Percentiles rank a stretch among this genome's conserved stretches.
phyloP scores from a whole-genome alignment of 2,113 vertebrate genomes.

The Cygnus atratus region DNA sequence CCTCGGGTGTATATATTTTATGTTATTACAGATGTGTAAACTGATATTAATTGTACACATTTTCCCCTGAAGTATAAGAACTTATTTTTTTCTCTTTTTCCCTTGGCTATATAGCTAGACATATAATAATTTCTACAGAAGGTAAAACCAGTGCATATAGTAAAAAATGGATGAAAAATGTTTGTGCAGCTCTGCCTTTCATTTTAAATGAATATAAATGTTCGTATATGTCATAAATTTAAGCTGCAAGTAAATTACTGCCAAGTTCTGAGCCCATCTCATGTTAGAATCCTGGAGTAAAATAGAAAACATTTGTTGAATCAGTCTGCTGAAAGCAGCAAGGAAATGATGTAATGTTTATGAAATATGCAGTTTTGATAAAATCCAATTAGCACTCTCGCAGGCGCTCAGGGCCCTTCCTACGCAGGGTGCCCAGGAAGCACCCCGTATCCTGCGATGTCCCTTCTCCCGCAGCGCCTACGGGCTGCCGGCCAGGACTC shows the following conservation, averaged over 20 bases:
- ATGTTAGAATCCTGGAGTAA: slow-evolving; percentile 48
- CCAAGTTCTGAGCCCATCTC: slow-evolving; percentile 63
- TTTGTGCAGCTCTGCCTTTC: slow-evolving; percentile 62
- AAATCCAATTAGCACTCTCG: slow-evolving; percentile 64
- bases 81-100: slow-evolving; percentile 28
- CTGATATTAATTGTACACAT: slow-evolving; percentile 52
- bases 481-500: no score
- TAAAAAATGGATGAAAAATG: slow-evolving; percentile 59
- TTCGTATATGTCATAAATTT: slow-evolving; percentile 73
- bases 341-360: slow-evolving; percentile 70
- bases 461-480: no score
- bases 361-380: slow-evolving; percentile 65
- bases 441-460: not conserved
- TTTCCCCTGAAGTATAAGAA: slow-evolving; percentile 33
- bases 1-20: slow-evolving; percentile 21
- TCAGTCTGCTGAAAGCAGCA: slow-evolving; percentile 50
- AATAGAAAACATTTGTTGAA: slow-evolving; percentile 75
- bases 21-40: slow-evolving; percentile 58
- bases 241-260: slow-evolving; percentile 68
- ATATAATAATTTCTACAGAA: slow-evolving; percentile 57
- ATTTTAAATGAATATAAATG: slow-evolving; percentile 77
- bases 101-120: slow-evolving; percentile 41
- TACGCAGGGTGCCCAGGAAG: not conserved
- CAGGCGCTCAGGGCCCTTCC: not conserved
- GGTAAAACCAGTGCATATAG: slow-evolving; percentile 40